Percentiles rank a stretch among this genome's conserved stretches.
Evolutionary conservation across 2,113 vertebrate species (phyloP).

Genomic region (Ifrita kowaldi): DNA sequence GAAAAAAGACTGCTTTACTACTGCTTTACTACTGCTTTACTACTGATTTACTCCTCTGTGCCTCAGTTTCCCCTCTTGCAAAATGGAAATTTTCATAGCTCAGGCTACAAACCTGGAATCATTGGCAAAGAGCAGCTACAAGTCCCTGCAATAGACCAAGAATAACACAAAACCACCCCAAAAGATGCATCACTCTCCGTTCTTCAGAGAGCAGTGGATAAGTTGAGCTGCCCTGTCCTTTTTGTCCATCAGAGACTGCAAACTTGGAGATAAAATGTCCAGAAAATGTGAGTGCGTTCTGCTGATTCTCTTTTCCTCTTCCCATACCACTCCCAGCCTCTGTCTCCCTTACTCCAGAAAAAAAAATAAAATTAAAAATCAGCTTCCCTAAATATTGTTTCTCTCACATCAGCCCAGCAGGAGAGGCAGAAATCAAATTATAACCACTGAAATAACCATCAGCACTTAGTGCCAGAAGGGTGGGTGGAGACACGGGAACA

Average conservation of each 20-base stretch:
- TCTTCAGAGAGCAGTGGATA: constrained; percentile 43
- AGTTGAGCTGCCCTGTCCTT: constrained; percentile 2
- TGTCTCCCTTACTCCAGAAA: background rate
- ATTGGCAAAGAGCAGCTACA: background rate
- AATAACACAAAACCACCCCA: background rate
- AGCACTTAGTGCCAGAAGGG: background rate
- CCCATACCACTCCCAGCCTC: background rate
- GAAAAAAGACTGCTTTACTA: background rate
- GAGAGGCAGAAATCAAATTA: constrained; percentile 58
- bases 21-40: background rate
- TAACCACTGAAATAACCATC: constrained; percentile 26
- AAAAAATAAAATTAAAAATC: background rate
- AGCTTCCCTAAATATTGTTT: constrained; percentile 51
- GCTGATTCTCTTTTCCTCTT: background rate
- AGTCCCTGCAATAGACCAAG: background rate
- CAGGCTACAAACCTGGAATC: background rate
- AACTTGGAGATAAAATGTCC: background rate
- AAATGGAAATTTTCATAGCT: background rate
- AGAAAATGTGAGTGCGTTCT: background rate
- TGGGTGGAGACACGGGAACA: background rate
- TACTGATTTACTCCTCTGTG: rapidly evolving
- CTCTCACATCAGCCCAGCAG: constrained; percentile 30
- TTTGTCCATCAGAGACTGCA: constrained; percentile 28
- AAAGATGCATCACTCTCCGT: background rate
- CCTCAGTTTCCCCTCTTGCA: background rate